Base-by-base conservation (phyloP, 2,797 vertebrate genomes). In the Apogon talboti region DNA sequence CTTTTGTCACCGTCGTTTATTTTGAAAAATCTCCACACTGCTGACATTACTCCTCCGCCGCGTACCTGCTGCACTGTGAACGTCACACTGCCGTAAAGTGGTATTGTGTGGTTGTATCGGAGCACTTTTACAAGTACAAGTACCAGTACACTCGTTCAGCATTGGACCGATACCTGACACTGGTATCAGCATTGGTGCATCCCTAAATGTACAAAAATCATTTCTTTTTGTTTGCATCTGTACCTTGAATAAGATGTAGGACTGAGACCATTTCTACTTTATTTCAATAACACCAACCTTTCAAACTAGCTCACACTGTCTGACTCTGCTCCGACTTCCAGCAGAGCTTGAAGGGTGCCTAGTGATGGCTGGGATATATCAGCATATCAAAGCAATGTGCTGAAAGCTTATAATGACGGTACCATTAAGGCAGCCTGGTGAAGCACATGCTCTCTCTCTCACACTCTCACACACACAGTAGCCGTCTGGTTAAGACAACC, bases 341-440 rank as follows among this genome's bases (percentile, higher is more conserved):
- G 67, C 15, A 60, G 52, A 47, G 28, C 61, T 47, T 7, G 7
- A 37, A 45, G 19, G 14, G 57, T 55, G 38, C 50, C 58, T 61
- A 43, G 15, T 54, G 52, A 48, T 47, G 43, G 46, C 68, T 63
- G 38, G 69, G 79, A 67, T 63, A 70, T 63, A 71, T 43, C 55
- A 54, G 56, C 18, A 45, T 50, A 66, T 69, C 38, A 45, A 0
- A 33, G 45, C 66, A 62, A 72, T 67, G 64, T 74, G 70, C 66
- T 71, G 44, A 66, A 76, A 80, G 83, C 76, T 68, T 41, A 56
- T 66, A 78, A 84, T 58, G 57, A 48, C 47, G 16, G 24, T 45
- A 56, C 51, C 66, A 66, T 82, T 76, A 55, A 63, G 18, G 51
- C 16, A 42, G 45, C 18, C 57, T 41, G 38, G 41, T 58, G 50